phyloP scores from a whole-genome alignment of 2,888 invertebrate genomes.

The Eubasilissa splendida region DNA sequence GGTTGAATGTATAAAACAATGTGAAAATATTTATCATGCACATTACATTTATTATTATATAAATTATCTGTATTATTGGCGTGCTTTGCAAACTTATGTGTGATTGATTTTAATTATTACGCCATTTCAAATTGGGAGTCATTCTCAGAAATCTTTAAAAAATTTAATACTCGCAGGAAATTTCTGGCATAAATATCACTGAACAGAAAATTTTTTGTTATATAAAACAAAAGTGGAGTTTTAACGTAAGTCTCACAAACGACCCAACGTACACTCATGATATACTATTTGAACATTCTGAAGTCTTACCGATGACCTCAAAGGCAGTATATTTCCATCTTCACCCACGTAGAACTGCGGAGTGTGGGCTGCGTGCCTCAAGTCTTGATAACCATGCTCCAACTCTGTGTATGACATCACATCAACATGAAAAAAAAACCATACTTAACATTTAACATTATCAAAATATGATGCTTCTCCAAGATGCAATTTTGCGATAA shows the following conservation, averaged over 20 bases:
- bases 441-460: not conserved
- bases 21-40: too few relatives aligned
- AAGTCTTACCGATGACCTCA: constrained; percentile 73
- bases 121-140: too few relatives aligned
- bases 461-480: not conserved
- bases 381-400: constrained; percentile 93
- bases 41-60: too few relatives aligned
- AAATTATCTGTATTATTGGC: too few relatives aligned
- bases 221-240: too few relatives aligned
- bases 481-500: constrained; percentile 15
- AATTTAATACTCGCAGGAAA: too few relatives aligned
- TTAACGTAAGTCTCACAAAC: not conserved
- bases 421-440: constrained; percentile 29
- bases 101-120: too few relatives aligned
- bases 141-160: too few relatives aligned
- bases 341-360: constrained; percentile 83
- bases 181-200: too few relatives aligned
- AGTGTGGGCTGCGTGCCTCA: constrained; percentile 79
- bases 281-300: constrained; percentile 40
- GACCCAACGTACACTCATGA: constrained; percentile 6
- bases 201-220: too few relatives aligned
- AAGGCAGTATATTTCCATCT: constrained; percentile 76
- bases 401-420: constrained; percentile 93
- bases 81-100: too few relatives aligned
- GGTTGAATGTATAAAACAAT: too few relatives aligned